These are phyloP conservation scores for Lepilemur septentrionalis DNA, from an alignment of 2,797 vertebrate genomes.

Conservation along the genomic window DNA sequence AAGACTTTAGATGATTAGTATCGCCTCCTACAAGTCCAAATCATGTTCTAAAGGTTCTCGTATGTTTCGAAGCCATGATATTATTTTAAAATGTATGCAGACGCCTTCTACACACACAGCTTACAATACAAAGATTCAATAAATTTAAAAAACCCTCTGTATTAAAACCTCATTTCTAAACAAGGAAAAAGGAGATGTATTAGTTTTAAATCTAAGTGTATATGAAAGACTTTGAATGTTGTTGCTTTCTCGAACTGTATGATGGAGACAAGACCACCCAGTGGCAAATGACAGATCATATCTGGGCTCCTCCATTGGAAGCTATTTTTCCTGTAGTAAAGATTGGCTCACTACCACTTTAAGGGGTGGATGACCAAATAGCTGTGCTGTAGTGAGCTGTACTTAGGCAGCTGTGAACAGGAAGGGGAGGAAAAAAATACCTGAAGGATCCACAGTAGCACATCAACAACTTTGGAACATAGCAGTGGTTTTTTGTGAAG, in stretches of 20 bases:
- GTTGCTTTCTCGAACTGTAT: background rate
- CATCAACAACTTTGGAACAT: background rate
- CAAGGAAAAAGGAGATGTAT: background rate
- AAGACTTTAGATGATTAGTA: background rate
- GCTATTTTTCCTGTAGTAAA: background rate
- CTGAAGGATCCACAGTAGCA: background rate
- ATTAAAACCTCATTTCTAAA: background rate
- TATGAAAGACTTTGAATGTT: background rate
- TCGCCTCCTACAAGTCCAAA: background rate
- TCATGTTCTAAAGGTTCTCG: background rate
- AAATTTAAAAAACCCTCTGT: background rate
- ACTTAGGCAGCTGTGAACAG: background rate
- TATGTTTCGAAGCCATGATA: background rate
- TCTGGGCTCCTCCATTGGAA: background rate
- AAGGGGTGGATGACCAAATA: background rate
- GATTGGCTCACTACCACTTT: background rate
- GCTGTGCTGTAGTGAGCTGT: background rate
- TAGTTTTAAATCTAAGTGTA: background rate
- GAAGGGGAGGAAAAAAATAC: background rate
- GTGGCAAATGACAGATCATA: background rate
- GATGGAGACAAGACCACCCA: background rate
- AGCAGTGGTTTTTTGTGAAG: background rate
- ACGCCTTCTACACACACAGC: background rate
- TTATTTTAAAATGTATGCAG: background rate
- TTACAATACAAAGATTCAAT: background rate